A percentile compares a stretch with the other conserved stretches of the same genome.
Evolutionary conservation across 2,888 invertebrate species (phyloP).

Genomic region (Cephus pygmeus): DNA sequence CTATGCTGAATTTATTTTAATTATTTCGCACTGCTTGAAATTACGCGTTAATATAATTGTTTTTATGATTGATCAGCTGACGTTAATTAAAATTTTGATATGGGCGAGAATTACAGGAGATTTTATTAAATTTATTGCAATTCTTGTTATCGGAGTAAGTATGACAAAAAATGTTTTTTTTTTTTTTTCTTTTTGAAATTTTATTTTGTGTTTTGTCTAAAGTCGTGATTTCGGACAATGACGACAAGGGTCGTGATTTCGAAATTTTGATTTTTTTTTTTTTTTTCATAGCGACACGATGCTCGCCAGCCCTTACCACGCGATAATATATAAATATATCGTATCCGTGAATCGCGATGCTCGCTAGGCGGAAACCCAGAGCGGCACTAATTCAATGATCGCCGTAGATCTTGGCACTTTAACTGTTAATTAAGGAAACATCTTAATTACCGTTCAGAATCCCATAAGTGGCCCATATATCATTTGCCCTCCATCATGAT

Average conservation of each 20-base stretch:
- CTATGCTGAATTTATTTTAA: too few species aligned
- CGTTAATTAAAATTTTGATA: too few species aligned
- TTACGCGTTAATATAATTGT: too few species aligned
- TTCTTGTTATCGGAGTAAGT: too few species aligned
- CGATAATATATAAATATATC: not conserved
- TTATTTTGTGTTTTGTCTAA: too few species aligned
- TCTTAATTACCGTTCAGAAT: constrained; percentile 52
- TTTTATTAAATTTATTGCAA: too few species aligned
- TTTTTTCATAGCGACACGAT: not conserved
- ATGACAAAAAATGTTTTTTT: too few species aligned
- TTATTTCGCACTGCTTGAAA: too few species aligned
- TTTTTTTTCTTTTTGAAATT: too few species aligned
- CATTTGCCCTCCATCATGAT: not conserved
- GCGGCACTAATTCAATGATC: constrained; percentile 46
- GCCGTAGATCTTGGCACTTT: constrained; percentile 14
- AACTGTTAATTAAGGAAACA: constrained; percentile 45
- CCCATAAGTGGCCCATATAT: constrained; percentile 36
- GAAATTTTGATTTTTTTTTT: not conserved
- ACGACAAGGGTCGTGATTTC: not conserved
- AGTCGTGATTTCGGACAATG: too few species aligned
- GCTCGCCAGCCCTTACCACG: not conserved
- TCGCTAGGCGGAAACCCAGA: constrained; percentile 32
- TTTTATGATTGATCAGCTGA: too few species aligned
- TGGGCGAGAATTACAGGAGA: too few species aligned
- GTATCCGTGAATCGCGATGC: not conserved